Evolutionary conservation across 2,888 invertebrate species (phyloP), one percentile per base, ranked within the genome.

Genomic region (Dynastes maya): DNA sequence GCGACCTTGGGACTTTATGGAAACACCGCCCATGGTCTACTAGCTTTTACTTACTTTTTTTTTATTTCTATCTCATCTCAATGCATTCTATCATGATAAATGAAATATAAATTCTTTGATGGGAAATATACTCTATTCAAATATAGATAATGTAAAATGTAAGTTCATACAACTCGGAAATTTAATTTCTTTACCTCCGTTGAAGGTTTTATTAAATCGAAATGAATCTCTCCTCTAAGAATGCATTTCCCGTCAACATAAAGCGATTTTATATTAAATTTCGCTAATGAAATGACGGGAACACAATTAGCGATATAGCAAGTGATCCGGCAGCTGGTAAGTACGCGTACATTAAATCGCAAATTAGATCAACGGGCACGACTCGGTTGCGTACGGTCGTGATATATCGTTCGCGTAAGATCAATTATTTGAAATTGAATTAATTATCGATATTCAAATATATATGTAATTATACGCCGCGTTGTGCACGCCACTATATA

Each of bases 371-470:
- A 76, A 40, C 55, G 51, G 68, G 45, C 67, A 45, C 55, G 55
- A 32, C 58, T 67, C 45, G 37, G 16, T 45, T 67, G 53, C 76
- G 32, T 55, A 40, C 2, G 29, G 27, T 67, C 27, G 67, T 68
- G 53, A 76, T 64, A 55, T 68, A 67, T 68, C 53, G 55, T 58
- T 58, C 22, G 5, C 49, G 40, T 75, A 53, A 67, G 53, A 68
- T 55, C 76, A 76, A 68, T 76, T 76, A 76, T 68, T 32, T n/a
- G 55, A 76, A 58, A 74, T 74, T 76, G 68, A 76, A 67, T 76
- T 76, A 76, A 68, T 68, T 76, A 76, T 67, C 76, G 76, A 76
- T 68, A 68, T 45, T 58, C 58, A 76, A 76, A 76, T 76, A 76
- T 76, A 68, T 65, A 76, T 65, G 51, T 75, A 65, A 51, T 76